A percentile compares a stretch with the other conserved stretches of the same genome.
Conservation (phyloP, 2,113 vertebrate species). For the Isurus oxyrinchus region DNA sequence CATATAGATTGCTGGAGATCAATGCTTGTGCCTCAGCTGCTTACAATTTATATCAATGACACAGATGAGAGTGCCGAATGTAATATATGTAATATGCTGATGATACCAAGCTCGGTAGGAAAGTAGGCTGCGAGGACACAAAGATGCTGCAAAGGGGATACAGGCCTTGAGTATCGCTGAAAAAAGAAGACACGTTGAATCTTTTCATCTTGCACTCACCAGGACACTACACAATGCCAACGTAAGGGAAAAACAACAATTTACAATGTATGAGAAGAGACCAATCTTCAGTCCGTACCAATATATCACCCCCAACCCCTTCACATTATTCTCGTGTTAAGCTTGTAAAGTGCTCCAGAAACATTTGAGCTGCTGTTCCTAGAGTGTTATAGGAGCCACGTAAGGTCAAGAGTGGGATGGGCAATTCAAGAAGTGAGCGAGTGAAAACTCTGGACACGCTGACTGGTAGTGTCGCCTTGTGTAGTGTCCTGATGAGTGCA, state of each 20-base stretch:
- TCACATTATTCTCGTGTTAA: not conserved
- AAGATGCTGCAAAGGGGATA: not conserved
- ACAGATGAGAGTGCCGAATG: not conserved
- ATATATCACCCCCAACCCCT: not conserved
- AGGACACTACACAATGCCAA: too few relatives aligned
- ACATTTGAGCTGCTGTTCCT: not conserved
- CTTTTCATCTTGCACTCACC: too few relatives aligned
- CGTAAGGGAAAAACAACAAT: too few relatives aligned
- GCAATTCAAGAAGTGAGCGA: not conserved
- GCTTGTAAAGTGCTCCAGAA: not conserved
- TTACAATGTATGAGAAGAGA: too few relatives aligned
- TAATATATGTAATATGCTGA: not conserved
- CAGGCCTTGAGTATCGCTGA: too few relatives aligned
- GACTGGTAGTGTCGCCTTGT: too few relatives aligned
- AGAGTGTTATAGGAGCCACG: not conserved
- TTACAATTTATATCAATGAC: too few relatives aligned
- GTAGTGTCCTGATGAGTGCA: too few relatives aligned
- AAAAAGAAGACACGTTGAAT: too few relatives aligned
- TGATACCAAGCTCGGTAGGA: not conserved
- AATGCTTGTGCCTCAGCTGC: too few relatives aligned
- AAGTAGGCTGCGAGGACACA: not conserved
- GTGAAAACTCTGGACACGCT: not conserved
- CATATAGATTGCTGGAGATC: not conserved
- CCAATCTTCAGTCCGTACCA: not conserved
- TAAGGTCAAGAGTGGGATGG: not conserved